These are phyloP conservation scores for Melikaiella ostensackeni DNA, from an alignment of 2,888 invertebrate species.

Conservation along the genomic window DNA sequence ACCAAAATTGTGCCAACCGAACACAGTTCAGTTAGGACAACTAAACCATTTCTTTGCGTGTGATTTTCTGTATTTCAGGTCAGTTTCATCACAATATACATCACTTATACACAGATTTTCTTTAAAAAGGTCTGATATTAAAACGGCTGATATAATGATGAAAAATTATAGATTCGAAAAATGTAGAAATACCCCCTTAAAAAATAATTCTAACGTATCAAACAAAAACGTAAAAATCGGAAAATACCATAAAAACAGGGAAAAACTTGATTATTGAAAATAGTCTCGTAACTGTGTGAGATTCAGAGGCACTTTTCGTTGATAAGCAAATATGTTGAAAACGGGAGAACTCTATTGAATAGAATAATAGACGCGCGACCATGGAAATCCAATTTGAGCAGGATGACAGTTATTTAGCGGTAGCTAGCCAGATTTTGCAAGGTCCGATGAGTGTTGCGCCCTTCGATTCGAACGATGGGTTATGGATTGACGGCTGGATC, in stretches of 20 bases:
- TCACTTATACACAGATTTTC: too few species aligned
- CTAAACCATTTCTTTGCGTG: too few species aligned
- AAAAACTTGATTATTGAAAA: constrained; percentile 21
- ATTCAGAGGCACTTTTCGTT: constrained; percentile 24
- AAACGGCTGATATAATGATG: too few species aligned
- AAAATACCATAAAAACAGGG: background rate
- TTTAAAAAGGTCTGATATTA: too few species aligned
- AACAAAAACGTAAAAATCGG: background rate
- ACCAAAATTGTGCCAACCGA: too few species aligned
- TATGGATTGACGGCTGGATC: constrained; percentile 70
- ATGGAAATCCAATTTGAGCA: constrained; percentile 54
- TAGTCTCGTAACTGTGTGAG: constrained; percentile 17
- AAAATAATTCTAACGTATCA: background rate
- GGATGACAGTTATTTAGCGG: constrained; percentile 58
- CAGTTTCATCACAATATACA: too few species aligned
- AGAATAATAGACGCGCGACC: constrained; percentile 51
- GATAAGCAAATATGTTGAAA: constrained; percentile 40
- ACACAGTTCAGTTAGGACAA: too few species aligned
- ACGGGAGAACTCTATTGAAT: constrained; percentile 36
- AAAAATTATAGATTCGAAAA: too few species aligned
- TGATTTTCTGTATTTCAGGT: too few species aligned
- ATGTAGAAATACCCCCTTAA: too few species aligned
- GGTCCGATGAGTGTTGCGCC: constrained; percentile 34
- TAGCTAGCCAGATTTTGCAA: constrained; percentile 46
- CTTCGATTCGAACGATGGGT: constrained; percentile 51